Evolutionary conservation across 2,888 invertebrate species (phyloP).

Genomic region (Chymomyza amoena): DNA sequence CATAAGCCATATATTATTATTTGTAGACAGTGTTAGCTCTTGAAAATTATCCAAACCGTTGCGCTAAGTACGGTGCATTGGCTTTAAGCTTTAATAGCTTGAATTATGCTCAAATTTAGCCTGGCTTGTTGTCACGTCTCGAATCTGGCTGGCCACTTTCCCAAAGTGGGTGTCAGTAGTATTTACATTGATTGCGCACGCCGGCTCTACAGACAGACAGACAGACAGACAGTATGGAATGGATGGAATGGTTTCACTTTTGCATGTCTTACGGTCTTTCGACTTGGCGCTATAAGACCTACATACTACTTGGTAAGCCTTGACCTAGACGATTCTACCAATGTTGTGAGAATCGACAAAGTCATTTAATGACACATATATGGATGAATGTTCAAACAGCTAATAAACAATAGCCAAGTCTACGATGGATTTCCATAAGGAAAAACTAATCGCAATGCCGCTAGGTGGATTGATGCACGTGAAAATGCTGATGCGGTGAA

Average conservation of each 20-base stretch:
- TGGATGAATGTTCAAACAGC: no score
- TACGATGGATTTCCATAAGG: no score
- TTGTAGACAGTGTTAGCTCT: neutral
- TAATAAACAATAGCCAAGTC: no score
- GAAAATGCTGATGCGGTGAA: no score
- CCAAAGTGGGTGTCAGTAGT: neutral
- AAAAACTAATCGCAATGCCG: no score
- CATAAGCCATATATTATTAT: neutral
- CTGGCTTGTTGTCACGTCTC: slow-evolving; percentile 2
- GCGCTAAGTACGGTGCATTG: slow-evolving; percentile 4
- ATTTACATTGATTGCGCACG: neutral
- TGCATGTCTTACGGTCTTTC: neutral
- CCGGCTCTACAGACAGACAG: neutral
- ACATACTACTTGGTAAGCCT: neutral
- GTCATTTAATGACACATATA: neutral
- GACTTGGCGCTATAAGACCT: neutral
- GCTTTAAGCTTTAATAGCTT: slow-evolving; percentile 1
- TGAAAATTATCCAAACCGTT: slow-evolving; percentile 22
- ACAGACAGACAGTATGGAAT: no score
- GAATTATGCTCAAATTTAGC: slow-evolving; percentile 6
- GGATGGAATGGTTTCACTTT: neutral
- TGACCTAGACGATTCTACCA: neutral
- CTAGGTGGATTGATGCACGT: no score
- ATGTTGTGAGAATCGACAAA: neutral
- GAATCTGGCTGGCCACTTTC: neutral